Evolutionary conservation across 2,797 vertebrate genomes (phyloP).

Genomic region (Salmo trutta): DNA sequence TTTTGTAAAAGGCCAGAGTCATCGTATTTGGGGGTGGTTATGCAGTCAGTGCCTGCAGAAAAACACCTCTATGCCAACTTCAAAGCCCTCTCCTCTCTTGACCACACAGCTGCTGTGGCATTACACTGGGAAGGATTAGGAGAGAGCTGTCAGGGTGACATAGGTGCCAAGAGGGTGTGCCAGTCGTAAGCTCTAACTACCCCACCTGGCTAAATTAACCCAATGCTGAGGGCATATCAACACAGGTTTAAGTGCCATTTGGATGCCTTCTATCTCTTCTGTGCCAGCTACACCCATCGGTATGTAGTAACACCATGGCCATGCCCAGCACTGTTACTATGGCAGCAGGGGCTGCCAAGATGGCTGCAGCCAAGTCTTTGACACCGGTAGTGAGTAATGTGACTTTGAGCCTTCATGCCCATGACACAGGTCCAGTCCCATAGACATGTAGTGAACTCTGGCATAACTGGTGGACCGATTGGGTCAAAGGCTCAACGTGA

Average conservation of each 20-base stretch:
- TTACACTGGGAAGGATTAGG: not conserved
- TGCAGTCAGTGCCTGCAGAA: no score
- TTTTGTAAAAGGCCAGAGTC: not conserved
- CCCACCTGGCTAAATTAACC: not conserved
- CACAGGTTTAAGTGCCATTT: constrained; percentile 9
- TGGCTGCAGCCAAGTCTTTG: not conserved
- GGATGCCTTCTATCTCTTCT: constrained; percentile 4
- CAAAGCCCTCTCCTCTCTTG: not conserved
- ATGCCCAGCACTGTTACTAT: not conserved
- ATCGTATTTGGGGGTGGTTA: no score
- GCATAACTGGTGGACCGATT: not conserved
- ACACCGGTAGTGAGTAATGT: not conserved
- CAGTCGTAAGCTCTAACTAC: constrained; percentile 4
- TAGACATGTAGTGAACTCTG: not conserved
- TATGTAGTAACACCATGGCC: constrained; percentile 22
- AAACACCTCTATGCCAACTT: constrained; percentile 20
- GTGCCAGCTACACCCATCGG: constrained; percentile 1
- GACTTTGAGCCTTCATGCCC: not conserved
- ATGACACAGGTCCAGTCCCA: not conserved
- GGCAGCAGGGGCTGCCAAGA: not conserved
- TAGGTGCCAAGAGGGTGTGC: not conserved
- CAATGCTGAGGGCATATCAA: constrained; percentile 8
- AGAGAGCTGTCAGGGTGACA: not conserved
- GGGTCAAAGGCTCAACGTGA: constrained; percentile 10
- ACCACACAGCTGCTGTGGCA: constrained; percentile 26